A percentile compares a stretch with the other conserved stretches of the same genome.
phyloP scores from a whole-genome alignment of 2,113 vertebrate genomes.

The Pyrgilauda ruficollis region DNA sequence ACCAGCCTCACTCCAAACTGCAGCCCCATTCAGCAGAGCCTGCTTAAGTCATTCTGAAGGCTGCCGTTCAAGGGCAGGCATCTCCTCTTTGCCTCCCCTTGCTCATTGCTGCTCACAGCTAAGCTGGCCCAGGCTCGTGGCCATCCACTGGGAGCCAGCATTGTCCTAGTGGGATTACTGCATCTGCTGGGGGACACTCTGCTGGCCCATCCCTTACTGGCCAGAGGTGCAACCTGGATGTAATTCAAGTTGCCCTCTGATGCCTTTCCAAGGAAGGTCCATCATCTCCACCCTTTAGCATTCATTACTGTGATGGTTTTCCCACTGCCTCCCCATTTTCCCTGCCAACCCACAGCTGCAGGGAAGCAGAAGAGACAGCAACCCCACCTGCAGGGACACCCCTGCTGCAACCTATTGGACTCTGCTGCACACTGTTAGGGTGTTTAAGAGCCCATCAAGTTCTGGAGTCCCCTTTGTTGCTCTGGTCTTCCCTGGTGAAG shows the following conservation, averaged over 20 bases:
- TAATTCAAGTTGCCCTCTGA: not conserved
- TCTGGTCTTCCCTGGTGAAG: not conserved
- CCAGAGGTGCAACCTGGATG: not conserved
- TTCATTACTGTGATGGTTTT: not conserved
- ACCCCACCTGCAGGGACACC: not conserved
- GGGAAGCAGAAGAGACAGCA: not conserved
- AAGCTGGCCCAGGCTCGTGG: not conserved
- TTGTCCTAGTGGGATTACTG: not conserved
- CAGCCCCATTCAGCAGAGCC: not conserved
- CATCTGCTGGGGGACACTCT: not conserved
- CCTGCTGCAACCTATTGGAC: not conserved
- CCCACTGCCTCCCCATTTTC: not conserved
- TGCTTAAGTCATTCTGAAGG: not conserved
- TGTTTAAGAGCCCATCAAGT: not conserved
- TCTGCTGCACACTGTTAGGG: not conserved
- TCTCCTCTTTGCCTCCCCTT: not conserved
- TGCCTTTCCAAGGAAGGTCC: not conserved
- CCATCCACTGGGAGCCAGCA: fast-evolving
- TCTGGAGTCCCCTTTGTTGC: not conserved
- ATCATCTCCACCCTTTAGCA: not conserved
- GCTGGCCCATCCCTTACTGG: not conserved
- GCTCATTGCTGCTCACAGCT: not conserved
- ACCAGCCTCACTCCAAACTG: not conserved
- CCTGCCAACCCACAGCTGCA: not conserved
- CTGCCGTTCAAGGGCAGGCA: not conserved